Evolutionary conservation across 2,113 vertebrate species (phyloP), one percentile per base, ranked within the genome.

Genomic region (Kryptolebias marmoratus): DNA sequence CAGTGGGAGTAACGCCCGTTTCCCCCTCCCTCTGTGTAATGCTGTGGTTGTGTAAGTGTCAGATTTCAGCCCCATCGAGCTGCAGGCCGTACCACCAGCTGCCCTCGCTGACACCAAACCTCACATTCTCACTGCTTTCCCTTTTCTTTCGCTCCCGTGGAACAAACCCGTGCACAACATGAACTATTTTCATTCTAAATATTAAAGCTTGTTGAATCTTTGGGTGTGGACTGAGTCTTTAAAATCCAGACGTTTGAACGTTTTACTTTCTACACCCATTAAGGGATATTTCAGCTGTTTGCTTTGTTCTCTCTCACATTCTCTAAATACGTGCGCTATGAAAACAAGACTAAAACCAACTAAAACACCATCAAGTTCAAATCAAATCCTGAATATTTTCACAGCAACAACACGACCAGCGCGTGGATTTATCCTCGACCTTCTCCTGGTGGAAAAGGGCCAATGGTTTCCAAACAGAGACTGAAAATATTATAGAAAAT

Each of bases 31-130:
- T 71, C 47, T 49, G 8, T 58, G 65, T 12, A 22, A 13, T 63
- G 70, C 73, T 75, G 77, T 75, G 79, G 79, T 63, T 79, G 67
- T 69, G 84, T 47, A 55, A 63, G 85, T 87, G 83, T 93, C 92
- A 90, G 75, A 88, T 93, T 91, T 90, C 91, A 91, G 71, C 61
- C 76, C 73, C 1, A 80, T 82, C 79, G 83, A 74, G 87, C 87
- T 87, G 85, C 74, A 78, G 71, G 84, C 87, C 80, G 69, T 52
- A 89, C 75, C 75, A 84, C 63, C 81, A 87, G 89, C 85, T 91
- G 87, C 81, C 87, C 87, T 79, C 73, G 6, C 57, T 72, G 86
- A 89, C 86, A 81, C 74, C 62, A 83, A 63, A 69, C 73, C 67
- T 85, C 70, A 73, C 78, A 83, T 74, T 72, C 74, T 73, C 57